Evolutionary conservation across 2,888 invertebrate species (phyloP), one percentile per base, ranked within the genome.

Genomic region (Mactromeris polynyma): DNA sequence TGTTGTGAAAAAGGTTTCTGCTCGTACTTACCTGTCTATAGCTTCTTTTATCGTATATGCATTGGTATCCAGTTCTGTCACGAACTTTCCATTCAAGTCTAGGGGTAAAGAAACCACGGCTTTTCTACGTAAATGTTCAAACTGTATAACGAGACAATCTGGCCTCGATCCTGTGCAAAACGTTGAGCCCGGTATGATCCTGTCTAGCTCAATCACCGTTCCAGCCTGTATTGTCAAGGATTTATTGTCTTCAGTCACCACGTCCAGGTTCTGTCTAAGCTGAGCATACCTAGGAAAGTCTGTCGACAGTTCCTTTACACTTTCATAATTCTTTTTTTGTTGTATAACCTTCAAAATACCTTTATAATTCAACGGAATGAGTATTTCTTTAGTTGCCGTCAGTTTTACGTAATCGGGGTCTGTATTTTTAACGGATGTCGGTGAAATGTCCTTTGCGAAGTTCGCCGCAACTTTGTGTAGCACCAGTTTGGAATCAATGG

Each of bases 391-490:
- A 7, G 11, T 6, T 17, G 73, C 33, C 0, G 79, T 51, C 9
- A 87, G 79, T 33, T 82, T 64, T 38, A 84, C 79, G n/a, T 89
- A 89, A 21, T 69, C 46, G 9, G 40, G 42, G 19, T 85, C 82
- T 11, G 40, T 26, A 4, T 64, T 26, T 14, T 33, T 2, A 0
- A 77, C 36, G 11, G 11, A 6, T 6, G 1, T 9, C 19, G 36
- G 40, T 42, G 40, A 17, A 31, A 19, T 19, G 36, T 58, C 42
- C 19, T 77, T 36, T 0, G 84, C 82, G 40, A 90, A 90, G 31
- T 88, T 87, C 19, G 90, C 90, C 4, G 87, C 87, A 6, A 90
- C 90, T 80, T 90, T 90, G 21, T 87, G 85, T 33, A 89, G 31
- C 7, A 46, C 78, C 26, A 85, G 33, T n/a, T 87, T 58, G 11